Evolutionary conservation across 2,888 invertebrate genomes (phyloP), one percentile per base, ranked within the genome.

Genomic region (Embidobia sp.): DNA sequence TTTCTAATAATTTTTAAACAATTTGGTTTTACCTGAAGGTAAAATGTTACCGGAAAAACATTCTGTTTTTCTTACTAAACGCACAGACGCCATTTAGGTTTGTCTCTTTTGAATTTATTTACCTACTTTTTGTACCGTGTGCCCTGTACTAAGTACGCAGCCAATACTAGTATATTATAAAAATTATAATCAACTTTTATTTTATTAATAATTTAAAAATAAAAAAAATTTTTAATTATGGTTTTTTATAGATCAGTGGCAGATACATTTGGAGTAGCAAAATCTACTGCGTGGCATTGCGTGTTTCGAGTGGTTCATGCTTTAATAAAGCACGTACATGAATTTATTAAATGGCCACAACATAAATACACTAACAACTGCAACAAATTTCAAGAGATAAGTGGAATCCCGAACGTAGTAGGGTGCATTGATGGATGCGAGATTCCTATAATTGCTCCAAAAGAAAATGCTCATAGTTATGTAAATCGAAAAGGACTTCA

Each of bases 401-500:
- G 37, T 42, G 31, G 33, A 10, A 53, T 66, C 11, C 64, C 64
- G 13, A 13, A 27, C 2, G 33, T 66, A 10, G 31, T 66, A 22
- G 53, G 64, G 35, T 66, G 64, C 16, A 6, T 66, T 3, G 64
- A 66, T 11, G 53, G 51, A n/a, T 11, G 18, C 18, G 53, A 44
- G 3, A 66, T 66, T 15, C 53, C 42, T 10, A 66, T 66, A 8
- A 40, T 22, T 3, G 18, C 16, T 15, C 51, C 53, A n/a, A 1
- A 2, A 7, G 64, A 53, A 26, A 13, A 66, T 35, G 6, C 15
- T 0, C 22, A 33, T 6, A 53, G 66, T 11, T 66, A 66, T 11
- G 55, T 67, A 4, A 67, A 67, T 37, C 11, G 67, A 11, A 67
- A 67, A 27, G 48, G 48, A 3, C 37, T 11, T 18, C 31, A 53